A percentile compares a stretch with the other conserved stretches of the same genome.
These are phyloP conservation scores for Myoxocephalus aenaeus DNA, from an alignment of 2,797 vertebrate species.

Conservation along the genomic window DNA sequence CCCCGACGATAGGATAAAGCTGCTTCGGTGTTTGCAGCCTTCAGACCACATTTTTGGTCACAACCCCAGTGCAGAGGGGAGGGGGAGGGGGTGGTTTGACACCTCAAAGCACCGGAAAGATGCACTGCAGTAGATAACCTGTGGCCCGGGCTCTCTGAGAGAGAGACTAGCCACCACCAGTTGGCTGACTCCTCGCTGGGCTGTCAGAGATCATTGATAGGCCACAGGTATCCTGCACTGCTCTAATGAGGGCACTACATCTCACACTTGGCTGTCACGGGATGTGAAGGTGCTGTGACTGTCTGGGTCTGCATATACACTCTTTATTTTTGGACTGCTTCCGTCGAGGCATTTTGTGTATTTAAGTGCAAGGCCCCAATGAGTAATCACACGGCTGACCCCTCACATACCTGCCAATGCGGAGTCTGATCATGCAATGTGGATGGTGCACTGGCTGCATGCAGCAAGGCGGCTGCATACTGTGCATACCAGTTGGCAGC, in stretches of 20 bases:
- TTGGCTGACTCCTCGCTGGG: slow-evolving; percentile 45
- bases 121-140: slow-evolving; percentile 71
- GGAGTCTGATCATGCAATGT: slow-evolving; percentile 35
- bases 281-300: slow-evolving; percentile 11
- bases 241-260: slow-evolving; percentile 51
- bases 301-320: neutral
- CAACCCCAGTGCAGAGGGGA: slow-evolving; percentile 14
- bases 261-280: slow-evolving; percentile 29
- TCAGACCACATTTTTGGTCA: slow-evolving; percentile 33
- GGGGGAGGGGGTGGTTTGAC: neutral
- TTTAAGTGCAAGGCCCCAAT: slow-evolving; percentile 17
- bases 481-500: slow-evolving; percentile 56
- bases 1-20: neutral
- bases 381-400: slow-evolving; percentile 36
- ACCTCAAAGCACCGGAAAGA: slow-evolving; percentile 41
- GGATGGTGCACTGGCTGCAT: slow-evolving; percentile 56
- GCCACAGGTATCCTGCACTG: slow-evolving; percentile 56
- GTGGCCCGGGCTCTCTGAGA: slow-evolving; percentile 38
- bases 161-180: slow-evolving; percentile 45
- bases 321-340: neutral
- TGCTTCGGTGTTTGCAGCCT: neutral
- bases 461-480: slow-evolving; percentile 59
- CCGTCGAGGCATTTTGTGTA: slow-evolving; percentile 4
- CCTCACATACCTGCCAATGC: slow-evolving; percentile 50
- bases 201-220: slow-evolving; percentile 60